phyloP scores from a whole-genome alignment of 2,888 invertebrate species.

The Limulus polyphemus region DNA sequence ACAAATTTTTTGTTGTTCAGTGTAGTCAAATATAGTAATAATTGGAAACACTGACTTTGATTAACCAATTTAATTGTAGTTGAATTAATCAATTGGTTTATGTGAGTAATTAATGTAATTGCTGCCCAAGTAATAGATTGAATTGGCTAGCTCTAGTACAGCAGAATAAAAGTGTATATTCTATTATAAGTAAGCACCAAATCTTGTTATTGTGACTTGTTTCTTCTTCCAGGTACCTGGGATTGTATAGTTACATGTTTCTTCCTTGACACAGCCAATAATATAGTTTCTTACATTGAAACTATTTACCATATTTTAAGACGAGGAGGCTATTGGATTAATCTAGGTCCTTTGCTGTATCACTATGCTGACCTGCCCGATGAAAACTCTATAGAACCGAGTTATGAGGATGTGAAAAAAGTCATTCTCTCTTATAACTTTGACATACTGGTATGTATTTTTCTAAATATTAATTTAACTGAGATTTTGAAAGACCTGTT shows the following conservation, averaged over 20 bases:
- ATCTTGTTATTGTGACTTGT: not conserved
- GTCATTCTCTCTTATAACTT: slow-evolving; percentile 71
- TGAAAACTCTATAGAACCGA: slow-evolving; percentile 84
- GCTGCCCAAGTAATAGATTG: too few relatives aligned
- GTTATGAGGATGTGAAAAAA: slow-evolving; percentile 64
- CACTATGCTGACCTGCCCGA: slow-evolving; percentile 68
- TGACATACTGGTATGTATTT: slow-evolving; percentile 34
- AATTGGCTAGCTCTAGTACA: too few relatives aligned
- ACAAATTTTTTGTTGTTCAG: too few relatives aligned
- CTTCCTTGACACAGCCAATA: slow-evolving; percentile 96
- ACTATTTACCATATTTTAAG: slow-evolving; percentile 76
- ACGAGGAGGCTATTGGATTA: slow-evolving; percentile 50
- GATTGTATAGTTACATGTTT: slow-evolving; percentile 92
- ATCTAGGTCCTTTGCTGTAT: slow-evolving; percentile 68
- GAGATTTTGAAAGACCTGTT: too few relatives aligned
- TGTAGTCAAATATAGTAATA: too few relatives aligned
- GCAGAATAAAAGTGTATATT: too few relatives aligned
- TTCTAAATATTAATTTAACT: not conserved
- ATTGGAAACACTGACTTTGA: too few relatives aligned
- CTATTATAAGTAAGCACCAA: too few relatives aligned
- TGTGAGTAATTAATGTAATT: too few relatives aligned
- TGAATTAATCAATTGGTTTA: too few relatives aligned
- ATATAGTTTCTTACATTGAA: slow-evolving; percentile 88
- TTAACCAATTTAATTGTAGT: too few relatives aligned
- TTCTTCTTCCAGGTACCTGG: slow-evolving; percentile 50